Base-by-base conservation (phyloP, 2,888 invertebrate species). In the Acholoe squamosa region DNA sequence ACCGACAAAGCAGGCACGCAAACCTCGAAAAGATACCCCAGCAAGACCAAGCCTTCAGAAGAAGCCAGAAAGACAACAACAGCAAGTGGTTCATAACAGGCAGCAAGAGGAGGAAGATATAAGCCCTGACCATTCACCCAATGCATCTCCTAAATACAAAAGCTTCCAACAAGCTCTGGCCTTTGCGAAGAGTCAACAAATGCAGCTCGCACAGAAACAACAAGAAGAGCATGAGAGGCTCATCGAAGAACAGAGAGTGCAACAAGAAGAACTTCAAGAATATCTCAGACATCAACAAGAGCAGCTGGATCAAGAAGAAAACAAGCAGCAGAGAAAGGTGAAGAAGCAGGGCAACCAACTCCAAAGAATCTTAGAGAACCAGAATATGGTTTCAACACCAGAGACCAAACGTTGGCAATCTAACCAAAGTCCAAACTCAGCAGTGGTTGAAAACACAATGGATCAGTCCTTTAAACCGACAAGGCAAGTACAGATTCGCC, bases 81-180 rank as follows among this genome's bases (percentile, higher is more conserved):
- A 1, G 31, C 54, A 86, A 25, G 52, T 56, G 28, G 31, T 12
- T 22, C 28, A 56, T 56, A 54, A n/a, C 51, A 43, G 25, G 34
- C 34, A 90, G 7, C 77, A 52, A 28, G 77, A 77, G n/a, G 90
- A 90, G 67, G 90, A 77, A 5, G 90, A 90, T 12, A 54, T 77
- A 54, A 34, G 77, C 19, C 92, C 90, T 19, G 91, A 92, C 31
- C 25, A 80, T 0, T 89, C 90, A 22, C 92, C 91, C 10, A 91
- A 92, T 56, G 34, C 52, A 33, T 90, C 92, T 19, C 92, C 92
- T 0, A 56, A 91, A 0, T 89, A 89, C 56, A 90, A 77, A 84
- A 84, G 84, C 67, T 92, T 92, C 43, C 14, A 43, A 12, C 90
- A 92, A 52, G 89, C 91, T 0, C 28, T 92, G 43, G 90, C 91